A percentile compares a stretch with the other conserved stretches of the same genome.
These are phyloP conservation scores for Sardinella longiceps DNA, from an alignment of 2,797 vertebrate genomes.

Conservation along the genomic window DNA sequence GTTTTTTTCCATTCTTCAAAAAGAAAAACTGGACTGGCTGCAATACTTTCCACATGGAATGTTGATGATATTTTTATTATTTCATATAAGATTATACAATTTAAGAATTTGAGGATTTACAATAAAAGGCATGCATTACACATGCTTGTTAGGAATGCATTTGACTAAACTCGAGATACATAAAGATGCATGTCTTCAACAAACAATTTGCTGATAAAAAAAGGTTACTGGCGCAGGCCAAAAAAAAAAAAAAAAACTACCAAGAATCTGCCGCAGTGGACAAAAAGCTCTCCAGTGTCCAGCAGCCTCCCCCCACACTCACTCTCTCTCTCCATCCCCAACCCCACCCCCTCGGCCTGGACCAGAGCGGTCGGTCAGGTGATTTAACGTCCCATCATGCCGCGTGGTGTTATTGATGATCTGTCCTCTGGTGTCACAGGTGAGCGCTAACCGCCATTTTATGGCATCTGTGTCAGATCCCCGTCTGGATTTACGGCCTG, in stretches of 20 bases:
- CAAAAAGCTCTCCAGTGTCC: background rate
- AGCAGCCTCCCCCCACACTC: background rate
- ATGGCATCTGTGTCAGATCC: conserved; percentile 3
- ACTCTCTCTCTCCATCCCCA: background rate
- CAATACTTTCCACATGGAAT: too few species aligned
- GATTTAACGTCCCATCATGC: conserved; percentile 14
- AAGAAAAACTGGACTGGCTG: too few species aligned
- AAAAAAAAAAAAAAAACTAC: too few species aligned
- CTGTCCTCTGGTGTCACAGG: conserved; percentile 13
- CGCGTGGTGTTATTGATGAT: conserved; percentile 8
- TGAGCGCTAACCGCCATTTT: conserved; percentile 26
- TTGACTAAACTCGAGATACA: background rate
- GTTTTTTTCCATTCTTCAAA: too few species aligned
- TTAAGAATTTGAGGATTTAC: too few species aligned
- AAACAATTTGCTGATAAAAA: background rate
- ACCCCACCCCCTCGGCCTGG: background rate
- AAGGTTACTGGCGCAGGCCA: too few species aligned
- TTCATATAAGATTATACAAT: too few species aligned
- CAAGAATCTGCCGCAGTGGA: background rate
- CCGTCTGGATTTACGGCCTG: background rate
- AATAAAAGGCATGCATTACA: background rate
- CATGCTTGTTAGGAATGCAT: background rate
- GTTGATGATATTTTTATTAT: too few species aligned
- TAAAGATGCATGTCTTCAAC: too few species aligned
- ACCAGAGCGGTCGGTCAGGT: conserved; percentile 9